Conservation (phyloP, 1,140 invertebrate species). For the Caenorhabditis briggsae region DNA sequence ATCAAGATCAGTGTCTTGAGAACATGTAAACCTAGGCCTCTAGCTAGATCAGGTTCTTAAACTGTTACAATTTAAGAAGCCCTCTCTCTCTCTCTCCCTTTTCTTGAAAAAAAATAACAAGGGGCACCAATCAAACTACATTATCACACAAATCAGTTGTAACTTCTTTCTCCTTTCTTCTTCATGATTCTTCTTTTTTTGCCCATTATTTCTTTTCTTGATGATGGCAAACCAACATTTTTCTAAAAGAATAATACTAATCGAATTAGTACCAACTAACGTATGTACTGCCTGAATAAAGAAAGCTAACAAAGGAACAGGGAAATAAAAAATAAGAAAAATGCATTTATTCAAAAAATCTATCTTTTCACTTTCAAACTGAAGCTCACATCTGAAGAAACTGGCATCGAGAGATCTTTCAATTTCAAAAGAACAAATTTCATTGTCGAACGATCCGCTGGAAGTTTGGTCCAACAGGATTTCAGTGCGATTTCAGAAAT, state of each 20-base stretch:
- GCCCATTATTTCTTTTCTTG: neutral
- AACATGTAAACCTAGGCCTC: no score
- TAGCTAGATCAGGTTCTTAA: no score
- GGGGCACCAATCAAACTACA: no score
- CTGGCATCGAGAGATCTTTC: neutral
- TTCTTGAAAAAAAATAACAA: no score
- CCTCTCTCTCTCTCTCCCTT: no score
- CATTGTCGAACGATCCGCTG: slow-evolving; percentile 1
- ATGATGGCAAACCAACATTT: neutral
- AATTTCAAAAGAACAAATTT: neutral
- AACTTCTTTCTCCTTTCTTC: no score
- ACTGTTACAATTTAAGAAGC: no score
- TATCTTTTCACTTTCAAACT: neutral
- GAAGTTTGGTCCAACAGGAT: neutral
- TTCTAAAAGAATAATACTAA: slow-evolving; percentile 4
- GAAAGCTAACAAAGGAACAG: slow-evolving; percentile 1
- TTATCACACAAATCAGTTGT: no score
- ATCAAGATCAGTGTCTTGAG: no score
- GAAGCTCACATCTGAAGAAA: neutral
- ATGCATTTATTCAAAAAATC: neutral
- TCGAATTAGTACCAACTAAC: neutral
- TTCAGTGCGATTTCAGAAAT: slow-evolving; percentile 26
- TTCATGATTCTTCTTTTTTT: neutral
- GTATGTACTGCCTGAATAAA: neutral
- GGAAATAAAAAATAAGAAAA: neutral